Conservation (phyloP, 1,140 invertebrate genomes). For the Galendromus occidentalis region DNA sequence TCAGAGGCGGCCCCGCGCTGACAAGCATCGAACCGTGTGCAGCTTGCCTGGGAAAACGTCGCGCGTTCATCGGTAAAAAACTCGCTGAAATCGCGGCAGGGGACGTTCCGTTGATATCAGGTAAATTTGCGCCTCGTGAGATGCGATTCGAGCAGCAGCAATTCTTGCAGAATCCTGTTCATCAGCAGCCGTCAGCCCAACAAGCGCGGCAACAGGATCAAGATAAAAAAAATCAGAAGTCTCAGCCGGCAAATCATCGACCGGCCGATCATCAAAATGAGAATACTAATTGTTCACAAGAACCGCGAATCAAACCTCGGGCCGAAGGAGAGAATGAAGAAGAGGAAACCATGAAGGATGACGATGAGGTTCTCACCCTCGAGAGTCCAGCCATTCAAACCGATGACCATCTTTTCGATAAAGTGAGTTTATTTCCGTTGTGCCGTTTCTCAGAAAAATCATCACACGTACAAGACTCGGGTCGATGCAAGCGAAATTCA, state of each 20-base stretch:
- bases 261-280: background rate
- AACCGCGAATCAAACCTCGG: background rate
- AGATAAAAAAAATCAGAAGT: background rate
- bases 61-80: background rate
- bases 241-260: background rate
- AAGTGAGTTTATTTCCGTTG: background rate
- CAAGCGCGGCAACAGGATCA: too few relatives aligned
- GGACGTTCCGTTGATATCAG: background rate
- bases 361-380: background rate
- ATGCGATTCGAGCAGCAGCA: background rate
- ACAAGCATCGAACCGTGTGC: background rate
- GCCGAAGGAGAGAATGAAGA: background rate
- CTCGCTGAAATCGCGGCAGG: background rate
- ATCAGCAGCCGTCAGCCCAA: too few relatives aligned
- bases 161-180: background rate
- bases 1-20: conserved; percentile 15
- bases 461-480: too few relatives aligned
- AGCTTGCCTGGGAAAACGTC: background rate
- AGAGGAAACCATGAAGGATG: background rate
- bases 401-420: background rate
- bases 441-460: too few relatives aligned
- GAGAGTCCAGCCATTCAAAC: background rate
- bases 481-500: too few relatives aligned
- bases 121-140: background rate
- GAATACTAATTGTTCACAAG: too few relatives aligned